Evolutionary conservation across 2,113 vertebrate genomes (phyloP).

Genomic region (Gnathonemus echidnorhynchus): DNA sequence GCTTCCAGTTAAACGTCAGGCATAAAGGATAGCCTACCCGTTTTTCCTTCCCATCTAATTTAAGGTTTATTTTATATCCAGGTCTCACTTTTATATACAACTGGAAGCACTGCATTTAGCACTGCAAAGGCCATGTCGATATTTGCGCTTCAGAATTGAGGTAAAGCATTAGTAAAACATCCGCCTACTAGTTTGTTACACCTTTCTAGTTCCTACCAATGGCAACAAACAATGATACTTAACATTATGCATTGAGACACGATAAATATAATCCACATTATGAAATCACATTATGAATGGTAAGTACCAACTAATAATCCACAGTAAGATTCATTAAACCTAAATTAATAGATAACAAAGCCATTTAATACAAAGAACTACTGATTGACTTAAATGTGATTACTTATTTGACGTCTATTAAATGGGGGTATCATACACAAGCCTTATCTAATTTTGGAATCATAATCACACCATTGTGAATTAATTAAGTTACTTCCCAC

Average conservation of each 20-base stretch:
- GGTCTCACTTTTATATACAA: not conserved
- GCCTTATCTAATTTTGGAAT: not conserved
- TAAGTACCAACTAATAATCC: not conserved
- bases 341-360: not conserved
- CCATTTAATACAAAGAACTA: not conserved
- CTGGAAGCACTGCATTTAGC: not conserved
- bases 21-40: not conserved
- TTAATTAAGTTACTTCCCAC: not conserved
- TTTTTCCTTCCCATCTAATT: not conserved
- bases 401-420: not conserved
- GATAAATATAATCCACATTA: not conserved
- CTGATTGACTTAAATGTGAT: constrained; percentile 4
- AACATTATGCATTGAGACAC: not conserved
- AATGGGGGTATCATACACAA: not conserved
- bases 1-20: not conserved
- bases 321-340: not conserved
- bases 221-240: not conserved
- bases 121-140: not conserved
- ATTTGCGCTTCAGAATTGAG: not conserved
- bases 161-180: not conserved
- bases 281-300: constrained; percentile 1
- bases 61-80: not conserved
- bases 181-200: not conserved
- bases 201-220: not conserved
- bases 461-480: not conserved